Conservation (phyloP, 2,888 invertebrate species). For the Acleris holmiana region DNA sequence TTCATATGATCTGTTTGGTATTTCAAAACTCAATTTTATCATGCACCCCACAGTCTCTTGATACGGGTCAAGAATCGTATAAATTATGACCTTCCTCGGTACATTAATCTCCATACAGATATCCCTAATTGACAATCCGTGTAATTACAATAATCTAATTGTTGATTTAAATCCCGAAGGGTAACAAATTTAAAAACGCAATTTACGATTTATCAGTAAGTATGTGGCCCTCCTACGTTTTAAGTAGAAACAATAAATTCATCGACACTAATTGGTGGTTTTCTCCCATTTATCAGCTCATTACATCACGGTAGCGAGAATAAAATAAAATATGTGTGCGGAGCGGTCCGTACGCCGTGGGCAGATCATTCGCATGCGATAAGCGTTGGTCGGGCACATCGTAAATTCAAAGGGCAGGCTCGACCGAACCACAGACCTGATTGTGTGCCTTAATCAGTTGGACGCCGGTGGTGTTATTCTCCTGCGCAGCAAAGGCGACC, state of each 20-base stretch:
- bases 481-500: conserved; percentile 43
- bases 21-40: conserved; percentile 21
- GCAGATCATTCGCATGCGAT: conserved; percentile 84
- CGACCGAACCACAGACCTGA: conserved; percentile 82
- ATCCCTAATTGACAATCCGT: conserved; percentile 59
- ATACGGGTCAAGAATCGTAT: conserved; percentile 40
- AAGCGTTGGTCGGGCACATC: conserved; percentile 83
- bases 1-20: not conserved
- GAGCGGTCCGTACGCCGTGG: conserved; percentile 77
- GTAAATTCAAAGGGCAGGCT: conserved; percentile 82
- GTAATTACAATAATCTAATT: conserved; percentile 66
- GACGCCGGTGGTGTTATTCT: conserved; percentile 57
- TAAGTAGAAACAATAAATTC: conserved; percentile 85
- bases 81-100: conserved; percentile 41
- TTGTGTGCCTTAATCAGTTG: conserved; percentile 79
- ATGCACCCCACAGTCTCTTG: conserved; percentile 25
- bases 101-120: conserved; percentile 51
- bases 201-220: conserved; percentile 72
- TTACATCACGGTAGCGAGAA: conserved; percentile 85
- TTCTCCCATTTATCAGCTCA: conserved; percentile 85
- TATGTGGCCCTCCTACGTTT: conserved; percentile 81
- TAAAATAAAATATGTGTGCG: conserved; percentile 84
- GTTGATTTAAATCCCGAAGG: conserved; percentile 66
- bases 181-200: conserved; percentile 72
- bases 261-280: conserved; percentile 85